Evolutionary conservation across 2,888 invertebrate species (phyloP), one percentile per base, ranked within the genome.

Genomic region (Torymus texanus): DNA sequence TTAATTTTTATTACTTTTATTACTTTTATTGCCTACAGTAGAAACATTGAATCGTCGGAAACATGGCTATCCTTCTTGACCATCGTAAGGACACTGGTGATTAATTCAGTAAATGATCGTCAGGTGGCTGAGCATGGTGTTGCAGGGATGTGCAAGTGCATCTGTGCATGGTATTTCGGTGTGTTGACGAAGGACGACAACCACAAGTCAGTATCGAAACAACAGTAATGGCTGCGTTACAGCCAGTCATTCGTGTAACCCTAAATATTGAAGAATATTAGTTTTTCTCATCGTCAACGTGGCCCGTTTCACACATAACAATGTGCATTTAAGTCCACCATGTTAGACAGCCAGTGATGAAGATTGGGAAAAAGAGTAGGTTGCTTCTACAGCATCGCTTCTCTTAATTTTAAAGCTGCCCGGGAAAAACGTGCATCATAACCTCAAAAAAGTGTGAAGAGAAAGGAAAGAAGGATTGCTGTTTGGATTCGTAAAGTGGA

Each of bases 181-280:
- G 24, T 24, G 62, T 77, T 65, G 59, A 70, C 53, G 70, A 80
- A 76, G 67, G 68, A 77, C 77, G 74, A 72, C 66, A 70, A 73
- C 18, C 29, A 56, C 24, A 56, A 70, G 73, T 51, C 80, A 77
- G 80, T 41, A 41, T 41, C 41, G 41, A 41, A 41, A 41, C 41
- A 41, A 41, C 41, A 8, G 41, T 80, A 80, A 80, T 80, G 77
- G 80, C 68, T 66, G 55, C 67, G 72, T 66, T 80, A 74, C 74
- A 55, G 74, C 61, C 59, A 61, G 55, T 74, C n/a, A 21, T 50
- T 66, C 53, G 51, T 59, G 66, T 62, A 72, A 72, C 18, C 67
- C 29, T 18, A n/a, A 66, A 62, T 10, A 67, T 3, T 24, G 13
- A 29, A 71, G 53, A 62, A 14, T 11, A 56, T 56, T 58, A 63